These are phyloP conservation scores for Schrankia costaestrigalis DNA, from an alignment of 2,888 invertebrate genomes.

Conservation along the genomic window DNA sequence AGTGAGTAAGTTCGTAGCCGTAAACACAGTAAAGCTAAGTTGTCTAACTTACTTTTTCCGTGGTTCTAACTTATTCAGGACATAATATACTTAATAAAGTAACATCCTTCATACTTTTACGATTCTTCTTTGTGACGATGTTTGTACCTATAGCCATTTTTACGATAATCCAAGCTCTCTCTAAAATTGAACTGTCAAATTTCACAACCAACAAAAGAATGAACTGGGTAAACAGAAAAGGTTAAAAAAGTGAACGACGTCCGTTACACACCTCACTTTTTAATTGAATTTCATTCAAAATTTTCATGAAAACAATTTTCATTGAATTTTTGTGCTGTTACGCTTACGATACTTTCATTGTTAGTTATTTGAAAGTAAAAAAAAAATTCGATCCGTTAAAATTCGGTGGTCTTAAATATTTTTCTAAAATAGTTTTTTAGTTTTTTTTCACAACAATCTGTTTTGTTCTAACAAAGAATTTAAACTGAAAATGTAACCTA, in stretches of 20 bases:
- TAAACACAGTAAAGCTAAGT: neutral
- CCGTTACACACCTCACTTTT: constrained; percentile 37
- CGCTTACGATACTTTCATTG: constrained; percentile 4
- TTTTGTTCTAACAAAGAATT: too few species aligned
- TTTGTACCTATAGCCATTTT: constrained; percentile 10
- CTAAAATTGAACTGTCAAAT: constrained; percentile 46
- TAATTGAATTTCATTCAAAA: constrained; percentile 42
- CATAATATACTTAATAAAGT: constrained; percentile 16
- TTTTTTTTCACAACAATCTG: too few species aligned
- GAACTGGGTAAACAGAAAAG: constrained; percentile 31
- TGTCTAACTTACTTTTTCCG: constrained; percentile 2
- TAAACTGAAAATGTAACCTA: too few species aligned
- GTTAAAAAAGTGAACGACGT: constrained; percentile 38
- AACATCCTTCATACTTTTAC: constrained; percentile 12
- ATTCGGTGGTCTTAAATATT: too few species aligned
- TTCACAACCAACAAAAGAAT: constrained; percentile 33
- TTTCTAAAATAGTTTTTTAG: too few species aligned
- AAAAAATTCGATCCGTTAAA: too few species aligned
- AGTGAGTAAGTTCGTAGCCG: neutral
- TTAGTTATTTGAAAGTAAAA: too few species aligned
- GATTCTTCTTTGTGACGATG: constrained; percentile 12
- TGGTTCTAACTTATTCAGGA: constrained; percentile 14
- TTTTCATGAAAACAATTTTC: constrained; percentile 22
- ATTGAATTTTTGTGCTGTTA: constrained; percentile 12
- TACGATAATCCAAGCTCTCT: constrained; percentile 24